These are phyloP conservation scores for Tragelaphus strepsiceros DNA, from an alignment of 2,113 vertebrate species.

Conservation along the genomic window DNA sequence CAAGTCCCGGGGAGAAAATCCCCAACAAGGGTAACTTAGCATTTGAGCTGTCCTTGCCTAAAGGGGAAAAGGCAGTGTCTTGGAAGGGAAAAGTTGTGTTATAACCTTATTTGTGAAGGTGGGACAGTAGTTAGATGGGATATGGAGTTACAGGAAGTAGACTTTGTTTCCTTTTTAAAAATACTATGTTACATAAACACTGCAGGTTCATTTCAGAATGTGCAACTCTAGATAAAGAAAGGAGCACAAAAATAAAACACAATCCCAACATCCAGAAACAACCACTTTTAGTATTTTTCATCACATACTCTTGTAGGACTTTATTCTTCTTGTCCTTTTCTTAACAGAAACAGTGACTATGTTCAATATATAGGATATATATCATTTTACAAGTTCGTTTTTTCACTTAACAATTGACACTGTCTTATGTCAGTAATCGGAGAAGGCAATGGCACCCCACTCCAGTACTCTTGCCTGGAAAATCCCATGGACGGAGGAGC, in stretches of 20 bases:
- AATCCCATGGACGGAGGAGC: no score
- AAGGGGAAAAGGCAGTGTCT: neutral
- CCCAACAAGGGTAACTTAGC: no score
- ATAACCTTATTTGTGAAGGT: neutral
- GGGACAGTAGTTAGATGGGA: neutral
- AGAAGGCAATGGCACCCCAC: no score
- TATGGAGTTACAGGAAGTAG: neutral
- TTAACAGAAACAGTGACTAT: neutral
- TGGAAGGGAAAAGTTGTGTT: neutral
- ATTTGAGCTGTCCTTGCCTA: no score
- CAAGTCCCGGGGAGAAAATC: no score
- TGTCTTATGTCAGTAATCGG: neutral
- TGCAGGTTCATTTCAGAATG: neutral
- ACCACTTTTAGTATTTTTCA: neutral
- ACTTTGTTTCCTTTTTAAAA: neutral
- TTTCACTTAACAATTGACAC: neutral
- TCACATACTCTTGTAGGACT: neutral
- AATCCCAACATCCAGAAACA: neutral
- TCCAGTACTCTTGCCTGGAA: no score
- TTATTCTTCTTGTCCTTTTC: neutral
- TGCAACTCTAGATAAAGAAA: neutral
- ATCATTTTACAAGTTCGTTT: neutral
- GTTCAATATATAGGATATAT: neutral
- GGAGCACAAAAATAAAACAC: neutral
- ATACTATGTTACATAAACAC: neutral